Percentiles rank a stretch among this genome's conserved stretches.
These are phyloP conservation scores for Heliconius aoede DNA, from an alignment of 2,888 invertebrate genomes.

Conservation along the genomic window DNA sequence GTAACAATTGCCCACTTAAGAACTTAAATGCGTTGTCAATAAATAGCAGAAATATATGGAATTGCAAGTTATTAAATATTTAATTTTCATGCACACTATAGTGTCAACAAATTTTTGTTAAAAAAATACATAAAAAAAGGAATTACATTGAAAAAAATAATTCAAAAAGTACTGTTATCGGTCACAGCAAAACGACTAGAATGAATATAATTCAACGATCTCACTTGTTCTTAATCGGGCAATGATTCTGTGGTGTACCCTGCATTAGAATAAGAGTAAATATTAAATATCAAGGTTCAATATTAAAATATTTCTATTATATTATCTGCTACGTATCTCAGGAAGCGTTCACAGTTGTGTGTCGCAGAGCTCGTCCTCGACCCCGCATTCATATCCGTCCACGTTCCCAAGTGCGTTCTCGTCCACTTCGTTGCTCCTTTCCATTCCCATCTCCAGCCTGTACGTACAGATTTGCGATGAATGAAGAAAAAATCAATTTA, in stretches of 20 bases:
- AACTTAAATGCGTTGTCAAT: background rate
- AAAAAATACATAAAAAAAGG: no score
- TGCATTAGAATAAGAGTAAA: conserved; percentile 3
- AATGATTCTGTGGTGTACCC: background rate
- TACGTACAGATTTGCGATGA: background rate
- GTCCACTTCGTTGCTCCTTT: background rate
- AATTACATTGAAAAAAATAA: no score
- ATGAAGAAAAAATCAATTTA: background rate
- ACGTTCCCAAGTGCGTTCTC: background rate
- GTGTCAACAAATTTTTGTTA: no score
- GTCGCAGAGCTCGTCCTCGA: background rate
- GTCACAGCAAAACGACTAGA: background rate
- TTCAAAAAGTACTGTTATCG: no score
- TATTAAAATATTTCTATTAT: conserved; percentile 17
- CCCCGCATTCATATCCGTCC: background rate
- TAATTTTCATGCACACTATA: no score
- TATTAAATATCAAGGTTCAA: conserved; percentile 17
- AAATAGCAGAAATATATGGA: background rate
- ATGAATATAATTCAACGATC: no score
- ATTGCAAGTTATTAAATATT: no score
- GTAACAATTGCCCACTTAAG: background rate
- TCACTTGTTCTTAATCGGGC: background rate
- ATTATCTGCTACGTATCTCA: conserved; percentile 10
- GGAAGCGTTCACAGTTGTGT: conserved; percentile 2
- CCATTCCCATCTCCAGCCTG: background rate